Evolutionary conservation across 1,140 invertebrate genomes (phyloP).

Genomic region (Chrysomallon squamiferum): DNA sequence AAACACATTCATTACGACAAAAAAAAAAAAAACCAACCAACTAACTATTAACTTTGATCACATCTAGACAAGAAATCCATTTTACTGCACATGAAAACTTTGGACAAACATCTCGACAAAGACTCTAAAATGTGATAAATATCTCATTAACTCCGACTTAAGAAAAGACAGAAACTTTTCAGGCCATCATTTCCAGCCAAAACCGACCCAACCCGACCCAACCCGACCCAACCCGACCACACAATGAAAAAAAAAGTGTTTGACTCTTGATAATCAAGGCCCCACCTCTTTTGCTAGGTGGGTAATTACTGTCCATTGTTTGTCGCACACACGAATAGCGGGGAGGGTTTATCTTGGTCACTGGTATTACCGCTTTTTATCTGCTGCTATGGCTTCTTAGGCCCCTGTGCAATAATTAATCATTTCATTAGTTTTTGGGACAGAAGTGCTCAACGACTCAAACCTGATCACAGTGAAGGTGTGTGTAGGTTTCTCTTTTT

Average conservation of each 20-base stretch:
- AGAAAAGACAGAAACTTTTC: constrained; percentile 8
- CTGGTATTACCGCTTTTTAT: constrained; percentile 16
- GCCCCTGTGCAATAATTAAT: constrained; percentile 20
- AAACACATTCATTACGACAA: too few species aligned
- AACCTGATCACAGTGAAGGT: too few species aligned
- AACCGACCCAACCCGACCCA: too few species aligned
- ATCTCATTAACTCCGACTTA: constrained; percentile 6
- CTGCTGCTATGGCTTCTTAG: constrained; percentile 7
- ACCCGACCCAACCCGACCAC: too few species aligned
- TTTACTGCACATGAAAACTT: too few species aligned
- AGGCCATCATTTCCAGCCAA: constrained; percentile 7
- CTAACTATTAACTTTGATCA: too few species aligned
- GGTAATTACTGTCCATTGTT: constrained; percentile 24
- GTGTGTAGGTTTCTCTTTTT: too few species aligned
- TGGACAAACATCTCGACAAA: too few species aligned
- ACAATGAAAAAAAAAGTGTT: constrained; percentile 17
- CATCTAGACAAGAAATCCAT: too few species aligned
- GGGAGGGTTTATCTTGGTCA: constrained; percentile 18
- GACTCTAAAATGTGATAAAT: constrained; percentile 15
- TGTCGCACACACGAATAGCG: constrained; percentile 19
- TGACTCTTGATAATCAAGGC: constrained; percentile 2
- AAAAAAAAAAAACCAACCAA: too few species aligned
- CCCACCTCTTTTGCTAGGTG: neutral
- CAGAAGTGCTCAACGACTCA: neutral
- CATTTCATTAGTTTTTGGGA: constrained; percentile 17